Evolutionary conservation across 23 tunicate species (phyloP).

Genomic region (Ascidia mentula): DNA sequence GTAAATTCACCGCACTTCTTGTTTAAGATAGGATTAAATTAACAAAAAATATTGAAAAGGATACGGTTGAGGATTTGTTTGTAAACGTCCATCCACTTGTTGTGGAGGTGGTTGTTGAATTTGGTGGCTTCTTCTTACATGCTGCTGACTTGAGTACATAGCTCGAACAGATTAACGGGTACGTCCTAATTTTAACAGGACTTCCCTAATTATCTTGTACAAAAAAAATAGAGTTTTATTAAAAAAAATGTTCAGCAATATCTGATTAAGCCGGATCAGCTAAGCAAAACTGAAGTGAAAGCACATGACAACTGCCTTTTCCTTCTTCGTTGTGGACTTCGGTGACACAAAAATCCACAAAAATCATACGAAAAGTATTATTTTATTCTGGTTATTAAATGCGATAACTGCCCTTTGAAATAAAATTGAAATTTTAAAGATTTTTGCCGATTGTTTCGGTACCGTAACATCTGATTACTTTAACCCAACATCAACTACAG

Average conservation of each 20-base stretch:
- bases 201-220: conserved; percentile 1
- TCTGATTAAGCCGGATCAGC: neutral
- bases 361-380: no score
- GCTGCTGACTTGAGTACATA: conserved; percentile 1
- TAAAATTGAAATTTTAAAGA: no score
- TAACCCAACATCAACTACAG: no score
- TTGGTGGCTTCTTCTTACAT: neutral
- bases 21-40: neutral
- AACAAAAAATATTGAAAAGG: neutral
- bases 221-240: neutral
- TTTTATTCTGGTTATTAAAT: no score
- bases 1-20: neutral
- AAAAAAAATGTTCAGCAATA: neutral
- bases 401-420: no score
- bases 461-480: no score
- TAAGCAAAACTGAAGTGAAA: conserved; percentile 4
- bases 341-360: no score
- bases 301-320: conserved; percentile 4
- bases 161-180: conserved; percentile 12
- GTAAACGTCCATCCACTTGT: neutral
- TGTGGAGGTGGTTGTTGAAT: neutral
- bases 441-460: no score
- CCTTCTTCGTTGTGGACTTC: no score
- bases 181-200: neutral
- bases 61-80: conserved; percentile 8